Evolutionary conservation across 30 jellyfish, hydroid and myxozoan genomes (phyloP).

Genomic region (Sanderia malayensis): DNA sequence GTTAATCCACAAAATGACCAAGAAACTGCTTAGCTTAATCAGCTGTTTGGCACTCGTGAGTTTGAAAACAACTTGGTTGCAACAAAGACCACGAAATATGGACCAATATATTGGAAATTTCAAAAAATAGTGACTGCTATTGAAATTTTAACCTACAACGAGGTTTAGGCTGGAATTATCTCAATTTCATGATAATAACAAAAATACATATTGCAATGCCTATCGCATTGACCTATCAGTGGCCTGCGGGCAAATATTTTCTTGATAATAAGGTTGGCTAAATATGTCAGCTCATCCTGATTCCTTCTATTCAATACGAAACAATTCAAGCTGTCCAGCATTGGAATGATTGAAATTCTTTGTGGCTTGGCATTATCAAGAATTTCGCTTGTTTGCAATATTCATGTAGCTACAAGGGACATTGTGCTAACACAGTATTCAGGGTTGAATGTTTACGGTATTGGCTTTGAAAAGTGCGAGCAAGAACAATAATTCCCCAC

Average conservation of each 20-base stretch:
- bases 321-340: slow-evolving; percentile 31
- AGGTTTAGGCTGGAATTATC: no score
- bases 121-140: no score
- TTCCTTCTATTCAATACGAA: slow-evolving; percentile 5
- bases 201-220: no score
- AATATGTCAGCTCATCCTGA: slow-evolving; percentile 27
- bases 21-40: no score
- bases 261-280: slow-evolving; percentile 22
- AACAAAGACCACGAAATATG: no score
- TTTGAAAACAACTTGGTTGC: no score
- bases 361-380: slow-evolving; percentile 21
- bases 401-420: background rate
- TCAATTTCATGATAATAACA: no score
- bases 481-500: slow-evolving; percentile 36
- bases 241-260: slow-evolving; percentile 35
- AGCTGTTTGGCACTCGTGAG: no score
- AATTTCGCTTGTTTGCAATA: slow-evolving; percentile 8
- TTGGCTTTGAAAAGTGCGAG: slow-evolving; percentile 32
- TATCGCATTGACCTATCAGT: background rate
- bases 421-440: slow-evolving; percentile 5
- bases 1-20: no score
- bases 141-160: no score
- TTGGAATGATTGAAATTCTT: slow-evolving; percentile 26
- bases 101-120: no score
- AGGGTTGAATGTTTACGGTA: slow-evolving; percentile 13